phyloP scores from a whole-genome alignment of 2,113 vertebrate genomes.

The Heterocephalus glaber region DNA sequence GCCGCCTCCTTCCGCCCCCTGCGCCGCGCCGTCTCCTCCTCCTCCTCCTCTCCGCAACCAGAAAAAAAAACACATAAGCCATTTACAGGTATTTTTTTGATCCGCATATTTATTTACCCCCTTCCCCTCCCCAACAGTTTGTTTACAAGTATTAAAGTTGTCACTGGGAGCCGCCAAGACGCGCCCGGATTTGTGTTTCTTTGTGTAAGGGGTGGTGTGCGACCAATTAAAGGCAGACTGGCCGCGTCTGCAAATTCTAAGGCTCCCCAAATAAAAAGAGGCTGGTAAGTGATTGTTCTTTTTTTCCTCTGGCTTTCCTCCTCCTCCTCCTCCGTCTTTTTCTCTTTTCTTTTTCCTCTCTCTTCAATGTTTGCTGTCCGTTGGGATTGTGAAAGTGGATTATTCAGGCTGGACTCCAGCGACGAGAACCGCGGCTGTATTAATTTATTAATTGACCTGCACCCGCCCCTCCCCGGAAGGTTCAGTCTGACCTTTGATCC shows the following conservation, averaged over 20 bases:
- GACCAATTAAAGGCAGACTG: slow-evolving; percentile 92
- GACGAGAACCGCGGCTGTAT: slow-evolving; percentile 86
- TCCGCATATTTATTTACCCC: slow-evolving; percentile 81
- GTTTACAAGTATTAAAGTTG: slow-evolving; percentile 89
- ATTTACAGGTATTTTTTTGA: slow-evolving; percentile 85
- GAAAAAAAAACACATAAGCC: slow-evolving; percentile 80
- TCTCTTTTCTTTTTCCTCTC: slow-evolving; percentile 4
- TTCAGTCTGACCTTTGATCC: slow-evolving; percentile 96
- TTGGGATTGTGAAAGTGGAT: slow-evolving; percentile 87
- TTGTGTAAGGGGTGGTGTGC: slow-evolving; percentile 92
- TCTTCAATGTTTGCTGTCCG: slow-evolving; percentile 79
- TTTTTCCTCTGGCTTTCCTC: slow-evolving; percentile 60
- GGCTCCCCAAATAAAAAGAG: slow-evolving; percentile 91
- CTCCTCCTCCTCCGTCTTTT: not conserved
- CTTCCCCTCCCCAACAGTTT: slow-evolving; percentile 81
- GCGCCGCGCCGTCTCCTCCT: slow-evolving; percentile 82
- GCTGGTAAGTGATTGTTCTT: slow-evolving; percentile 94
- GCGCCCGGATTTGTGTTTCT: slow-evolving; percentile 88
- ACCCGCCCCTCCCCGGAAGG: slow-evolving; percentile 90
- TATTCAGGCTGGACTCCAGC: slow-evolving; percentile 84
- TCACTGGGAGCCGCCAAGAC: slow-evolving; percentile 86
- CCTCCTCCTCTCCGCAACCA: slow-evolving; percentile 82
- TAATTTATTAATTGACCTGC: slow-evolving; percentile 91
- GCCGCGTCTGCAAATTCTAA: slow-evolving; percentile 90
- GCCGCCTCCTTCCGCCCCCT: slow-evolving; percentile 76